Percentiles rank a stretch among this genome's conserved stretches.
These are phyloP conservation scores for Drosophila pseudoobscura DNA, from an alignment of 1,140 invertebrate genomes.

Conservation along the genomic window DNA sequence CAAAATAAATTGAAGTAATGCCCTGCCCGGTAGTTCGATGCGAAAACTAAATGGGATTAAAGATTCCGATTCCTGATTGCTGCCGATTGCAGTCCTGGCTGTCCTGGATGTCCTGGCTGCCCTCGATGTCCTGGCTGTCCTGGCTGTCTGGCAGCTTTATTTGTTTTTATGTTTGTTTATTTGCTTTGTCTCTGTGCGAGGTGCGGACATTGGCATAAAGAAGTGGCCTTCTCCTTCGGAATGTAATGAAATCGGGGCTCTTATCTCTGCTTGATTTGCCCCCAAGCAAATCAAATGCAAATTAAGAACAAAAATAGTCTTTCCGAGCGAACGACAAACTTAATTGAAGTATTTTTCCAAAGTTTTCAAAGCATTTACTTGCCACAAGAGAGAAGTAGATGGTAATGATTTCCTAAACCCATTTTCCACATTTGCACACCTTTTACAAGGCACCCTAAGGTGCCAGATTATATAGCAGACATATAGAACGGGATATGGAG, in stretches of 20 bases:
- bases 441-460: too few species aligned
- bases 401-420: too few species aligned
- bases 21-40: conserved; percentile 43
- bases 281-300: not conserved
- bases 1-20: conserved; percentile 71
- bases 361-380: not conserved
- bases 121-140: too few species aligned
- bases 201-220: not conserved
- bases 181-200: conserved; percentile 27
- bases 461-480: not conserved
- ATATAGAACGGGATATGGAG: too few species aligned
- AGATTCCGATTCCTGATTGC: conserved; percentile 47
- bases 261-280: conserved; percentile 5
- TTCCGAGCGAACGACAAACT: conserved; percentile 1
- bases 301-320: not conserved
- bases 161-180: conserved; percentile 55
- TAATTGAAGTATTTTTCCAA: not conserved
- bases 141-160: conserved; percentile 33
- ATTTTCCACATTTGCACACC: too few species aligned
- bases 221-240: not conserved
- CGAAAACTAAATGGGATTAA: conserved; percentile 66
- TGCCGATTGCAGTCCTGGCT: too few species aligned
- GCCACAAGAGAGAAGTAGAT: too few species aligned
- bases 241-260: conserved; percentile 1
- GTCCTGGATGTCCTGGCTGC: too few species aligned